A percentile compares a stretch with the other conserved stretches of the same genome.
These are phyloP conservation scores for Leptopterna dolabrata DNA, from an alignment of 2,888 invertebrate genomes.

Conservation along the genomic window DNA sequence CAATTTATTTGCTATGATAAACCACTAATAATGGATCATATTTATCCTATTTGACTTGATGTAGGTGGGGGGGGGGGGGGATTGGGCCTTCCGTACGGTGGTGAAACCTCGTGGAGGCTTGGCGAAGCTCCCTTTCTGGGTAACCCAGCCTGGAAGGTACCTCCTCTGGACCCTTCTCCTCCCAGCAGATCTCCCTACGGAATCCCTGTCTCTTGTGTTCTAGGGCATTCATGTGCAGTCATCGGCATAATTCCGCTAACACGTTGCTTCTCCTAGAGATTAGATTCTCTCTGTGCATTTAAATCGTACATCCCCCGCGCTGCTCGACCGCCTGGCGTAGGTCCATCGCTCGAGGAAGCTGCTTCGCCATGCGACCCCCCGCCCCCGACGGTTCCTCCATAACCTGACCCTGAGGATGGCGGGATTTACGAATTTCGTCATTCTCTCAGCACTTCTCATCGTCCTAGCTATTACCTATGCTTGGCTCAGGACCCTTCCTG, in stretches of 20 bases:
- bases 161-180: conserved; percentile 27
- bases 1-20: too few species aligned
- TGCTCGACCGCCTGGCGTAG: neutral
- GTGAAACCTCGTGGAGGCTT: neutral
- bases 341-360: conserved; percentile 30
- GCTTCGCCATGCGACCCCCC: conserved; percentile 32
- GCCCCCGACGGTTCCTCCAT: neutral
- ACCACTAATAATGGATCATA: too few species aligned
- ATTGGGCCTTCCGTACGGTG: neutral
- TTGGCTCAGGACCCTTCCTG: conserved; percentile 41
- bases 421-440: conserved; percentile 46
- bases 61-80: neutral
- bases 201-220: neutral
- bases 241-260: neutral
- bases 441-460: conserved; percentile 26
- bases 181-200: neutral
- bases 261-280: neutral
- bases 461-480: conserved; percentile 9
- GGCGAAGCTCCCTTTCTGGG: neutral
- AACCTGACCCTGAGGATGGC: conserved; percentile 35
- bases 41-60: too few species aligned
- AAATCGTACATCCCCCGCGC: neutral
- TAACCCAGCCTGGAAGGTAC: neutral
- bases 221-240: neutral
- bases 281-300: neutral